Base-by-base conservation (phyloP, 2,888 invertebrate genomes). In the Anthrax anthrax region DNA sequence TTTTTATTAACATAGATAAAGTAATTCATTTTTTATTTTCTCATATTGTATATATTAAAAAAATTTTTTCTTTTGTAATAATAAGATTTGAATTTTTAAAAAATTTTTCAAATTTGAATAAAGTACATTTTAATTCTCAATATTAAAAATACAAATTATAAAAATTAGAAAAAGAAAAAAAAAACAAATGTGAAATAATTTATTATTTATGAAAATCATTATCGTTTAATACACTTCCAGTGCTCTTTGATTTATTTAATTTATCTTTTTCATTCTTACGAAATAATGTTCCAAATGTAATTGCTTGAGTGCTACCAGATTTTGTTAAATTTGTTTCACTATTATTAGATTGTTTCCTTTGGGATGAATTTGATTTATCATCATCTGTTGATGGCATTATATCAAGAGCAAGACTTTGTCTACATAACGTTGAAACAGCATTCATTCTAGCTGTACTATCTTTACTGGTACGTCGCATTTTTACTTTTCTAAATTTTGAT, bases 321-420 rank as follows among this genome's bases (percentile, higher is more conserved):
- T 66, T 65, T 48, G 54, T 55, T 1, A 65, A 63, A 47, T 52
- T 55, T 16, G 54, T 55, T 9, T 18, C 13, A 36, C 12, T 32
- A 5, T 12, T 12, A 32, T 12, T 32, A 12, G 9, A 12, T 32
- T 29, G 8, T 29, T 12, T 29, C 10, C 12, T 6, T 12, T 32
- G 12, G 8, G 4, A 4, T 6, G 23, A 23, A 23, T 23, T 23
- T 23, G 23, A 23, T 12, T 32, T 32, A 32, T 32, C 29, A 12
- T 32, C 12, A 32, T 32, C 29, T 1, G 9, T 12, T 12, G 1
- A 12, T 12, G 29, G 9, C 12, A 38, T 59, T 13, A 77, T 70
- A 56, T 78, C 76, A 13, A 85, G 82, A 5, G 84, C 67, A 4
- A 86, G 65, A 57, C 84, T 85, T 61, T 86, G 86, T 1, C 85